These are phyloP conservation scores for Crematogaster levior DNA, from an alignment of 2,888 invertebrate species.

Conservation along the genomic window DNA sequence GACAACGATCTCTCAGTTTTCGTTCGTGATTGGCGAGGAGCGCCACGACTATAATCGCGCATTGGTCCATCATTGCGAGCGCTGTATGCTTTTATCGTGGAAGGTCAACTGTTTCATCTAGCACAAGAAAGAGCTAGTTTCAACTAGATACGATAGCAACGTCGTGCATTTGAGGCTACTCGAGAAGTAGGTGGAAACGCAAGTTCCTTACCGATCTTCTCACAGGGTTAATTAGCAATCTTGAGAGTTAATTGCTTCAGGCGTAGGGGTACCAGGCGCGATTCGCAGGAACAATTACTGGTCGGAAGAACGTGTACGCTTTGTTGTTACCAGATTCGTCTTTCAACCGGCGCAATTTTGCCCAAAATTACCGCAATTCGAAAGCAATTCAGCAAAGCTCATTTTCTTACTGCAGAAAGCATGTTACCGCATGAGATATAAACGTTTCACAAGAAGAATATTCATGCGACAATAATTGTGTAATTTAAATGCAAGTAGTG, in stretches of 20 bases:
- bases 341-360: conserved; percentile 30
- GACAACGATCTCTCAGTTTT: conserved; percentile 71
- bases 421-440: neutral
- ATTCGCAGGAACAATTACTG: conserved; percentile 60
- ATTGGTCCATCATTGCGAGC: conserved; percentile 35
- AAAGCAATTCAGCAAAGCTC: conserved; percentile 3
- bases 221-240: conserved; percentile 81
- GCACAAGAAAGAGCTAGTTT: neutral
- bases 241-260: conserved; percentile 76
- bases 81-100: conserved; percentile 28
- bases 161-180: conserved; percentile 37
- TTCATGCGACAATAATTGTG: neutral
- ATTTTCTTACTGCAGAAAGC: conserved; percentile 17
- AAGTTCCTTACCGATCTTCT: conserved; percentile 73
- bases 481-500: neutral
- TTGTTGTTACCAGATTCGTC: conserved; percentile 53
- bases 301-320: conserved; percentile 43
- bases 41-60: conserved; percentile 67
- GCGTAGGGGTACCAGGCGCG: conserved; percentile 64
- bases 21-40: conserved; percentile 74
- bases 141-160: conserved; percentile 47
- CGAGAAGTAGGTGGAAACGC: conserved; percentile 70
- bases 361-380: conserved; percentile 35
- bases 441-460: neutral
- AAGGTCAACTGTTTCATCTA: conserved; percentile 45